These are phyloP conservation scores for Orgyia antiqua DNA, from an alignment of 2,888 invertebrate species.

Conservation along the genomic window DNA sequence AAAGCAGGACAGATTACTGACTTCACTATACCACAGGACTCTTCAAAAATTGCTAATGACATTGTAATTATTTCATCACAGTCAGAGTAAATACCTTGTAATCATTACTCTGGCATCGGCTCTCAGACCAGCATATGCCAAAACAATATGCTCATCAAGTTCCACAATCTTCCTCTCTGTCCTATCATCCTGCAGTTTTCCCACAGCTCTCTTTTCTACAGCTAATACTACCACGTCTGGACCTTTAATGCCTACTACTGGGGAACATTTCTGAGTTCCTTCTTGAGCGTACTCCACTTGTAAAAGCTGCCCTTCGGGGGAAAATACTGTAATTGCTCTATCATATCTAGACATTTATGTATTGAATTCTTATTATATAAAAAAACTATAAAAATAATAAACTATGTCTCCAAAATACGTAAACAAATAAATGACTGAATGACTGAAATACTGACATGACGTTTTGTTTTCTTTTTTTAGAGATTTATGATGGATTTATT, in stretches of 20 bases:
- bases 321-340: constrained; percentile 98
- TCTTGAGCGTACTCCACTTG: constrained; percentile 99
- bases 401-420: too few relatives aligned
- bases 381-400: too few relatives aligned
- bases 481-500: too few relatives aligned
- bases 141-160: constrained; percentile 96
- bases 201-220: constrained; percentile 97
- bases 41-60: too few relatives aligned
- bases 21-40: too few relatives aligned
- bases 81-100: constrained; percentile 65
- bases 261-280: constrained; percentile 92
- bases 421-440: too few relatives aligned
- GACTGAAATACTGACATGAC: too few relatives aligned
- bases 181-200: constrained; percentile 95
- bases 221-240: constrained; percentile 94
- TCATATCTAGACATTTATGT: constrained; percentile 85
- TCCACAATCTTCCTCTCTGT: constrained; percentile 96
- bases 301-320: constrained; percentile 97
- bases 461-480: too few relatives aligned
- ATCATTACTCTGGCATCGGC: constrained; percentile 98
- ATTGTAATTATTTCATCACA: too few relatives aligned
- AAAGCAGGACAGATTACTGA: too few relatives aligned
- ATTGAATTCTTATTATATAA: background rate
- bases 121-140: constrained; percentile 97
- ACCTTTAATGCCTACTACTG: constrained; percentile 94